phyloP scores from a whole-genome alignment of 2,888 invertebrate genomes.

The Amblyteles armatorius region DNA sequence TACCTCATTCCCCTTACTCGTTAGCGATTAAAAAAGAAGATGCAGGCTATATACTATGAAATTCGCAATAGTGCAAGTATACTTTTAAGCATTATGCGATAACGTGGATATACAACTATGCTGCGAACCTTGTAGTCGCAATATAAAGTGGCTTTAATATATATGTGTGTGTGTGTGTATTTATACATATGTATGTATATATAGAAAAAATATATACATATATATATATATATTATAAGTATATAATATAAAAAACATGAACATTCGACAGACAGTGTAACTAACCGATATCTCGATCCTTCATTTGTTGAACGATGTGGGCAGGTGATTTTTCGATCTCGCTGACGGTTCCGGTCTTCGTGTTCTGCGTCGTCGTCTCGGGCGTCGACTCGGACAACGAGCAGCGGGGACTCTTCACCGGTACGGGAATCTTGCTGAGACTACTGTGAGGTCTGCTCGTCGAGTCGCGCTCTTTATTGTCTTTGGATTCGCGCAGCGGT shows the following conservation, averaged over 20 bases:
- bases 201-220: background rate
- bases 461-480: constrained; percentile 72
- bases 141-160: constrained; percentile 37
- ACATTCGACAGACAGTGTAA: constrained; percentile 39
- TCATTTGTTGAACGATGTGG: constrained; percentile 71
- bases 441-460: constrained; percentile 83
- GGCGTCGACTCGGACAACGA: constrained; percentile 82
- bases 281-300: constrained; percentile 82
- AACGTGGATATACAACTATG: constrained; percentile 61
- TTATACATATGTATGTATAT: background rate
- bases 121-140: constrained; percentile 51
- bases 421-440: constrained; percentile 89
- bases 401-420: constrained; percentile 84
- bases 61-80: constrained; percentile 62
- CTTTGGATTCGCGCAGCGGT: constrained; percentile 78
- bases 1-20: constrained; percentile 32
- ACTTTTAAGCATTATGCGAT: constrained; percentile 65
- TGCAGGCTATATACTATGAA: constrained; percentile 53
- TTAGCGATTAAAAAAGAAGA: constrained; percentile 51
- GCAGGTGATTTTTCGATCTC: constrained; percentile 77
- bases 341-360: constrained; percentile 77
- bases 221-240: background rate
- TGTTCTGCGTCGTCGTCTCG: constrained; percentile 78
- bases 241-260: constrained; percentile 58
- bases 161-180: constrained; percentile 4